Base-by-base conservation (phyloP, 2,888 invertebrate genomes). In the Drosophila prostipennis region DNA sequence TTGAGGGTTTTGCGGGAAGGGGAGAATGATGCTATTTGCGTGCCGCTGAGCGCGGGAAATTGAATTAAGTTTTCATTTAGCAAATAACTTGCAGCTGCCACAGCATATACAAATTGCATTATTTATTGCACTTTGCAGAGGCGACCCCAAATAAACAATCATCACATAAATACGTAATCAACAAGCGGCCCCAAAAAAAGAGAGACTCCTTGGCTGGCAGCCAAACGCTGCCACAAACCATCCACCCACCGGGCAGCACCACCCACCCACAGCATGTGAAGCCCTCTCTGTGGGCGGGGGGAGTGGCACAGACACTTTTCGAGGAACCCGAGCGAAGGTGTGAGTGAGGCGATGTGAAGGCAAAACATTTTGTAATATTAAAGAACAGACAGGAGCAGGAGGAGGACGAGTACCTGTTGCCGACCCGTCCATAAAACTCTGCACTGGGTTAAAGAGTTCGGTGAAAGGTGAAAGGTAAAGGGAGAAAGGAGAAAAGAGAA, bases 21-120 rank as follows among this genome's bases (percentile, higher is more conserved):
- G 45, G n/a, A 4, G 14, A n/a, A 11, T 2, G 46, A 16, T 48
- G 23, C 23, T 42, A 32, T 42, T 46, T 58, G 36, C 43, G 56
- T 64, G 69, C 43, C 48, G 69, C 51, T 55, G 61, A 53, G 70
- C 60, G 54, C 56, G 52, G 43, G 14, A 56, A 74, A 74, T 74
- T 74, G 70, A 74, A 74, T 74, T 74, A 74, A 54, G 60, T 61
- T 74, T 74, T 74, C 69, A 73, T 74, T 74, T 60, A 56, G 74
- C 54, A 73, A 74, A 73, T 73, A 73, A 74, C 48, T 55, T 59
- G 51, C 40, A 45, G 45, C 51, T 54, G 53, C 49, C 74, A 37
- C 49, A 57, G 49, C 68, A 63, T 52, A 64, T 60, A 74, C 72
- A 80, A 80, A 68, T 69, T 72, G 59, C 65, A 72, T 65, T 77